These are phyloP conservation scores for Bostrychus sinensis DNA, from an alignment of 2,113 vertebrate species.

Conservation along the genomic window DNA sequence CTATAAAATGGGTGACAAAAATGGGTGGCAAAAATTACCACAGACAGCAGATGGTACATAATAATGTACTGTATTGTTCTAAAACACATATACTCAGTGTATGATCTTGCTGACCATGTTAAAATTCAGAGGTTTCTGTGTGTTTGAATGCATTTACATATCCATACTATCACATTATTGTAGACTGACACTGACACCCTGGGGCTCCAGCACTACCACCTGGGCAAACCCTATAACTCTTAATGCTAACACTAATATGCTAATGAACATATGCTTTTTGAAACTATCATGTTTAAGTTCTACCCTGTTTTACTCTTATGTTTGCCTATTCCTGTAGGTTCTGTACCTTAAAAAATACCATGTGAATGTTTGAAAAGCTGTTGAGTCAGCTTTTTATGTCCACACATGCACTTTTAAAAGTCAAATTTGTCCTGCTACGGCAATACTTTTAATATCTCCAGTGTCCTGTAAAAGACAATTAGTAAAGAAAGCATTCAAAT, in stretches of 20 bases:
- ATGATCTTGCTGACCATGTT: background rate
- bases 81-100: background rate
- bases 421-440: no score
- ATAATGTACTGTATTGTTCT: background rate
- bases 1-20: background rate
- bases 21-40: background rate
- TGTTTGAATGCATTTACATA: background rate
- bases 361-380: no score
- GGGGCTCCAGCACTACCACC: background rate
- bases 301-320: background rate
- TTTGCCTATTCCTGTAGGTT: no score
- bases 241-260: slow-evolving; percentile 1
- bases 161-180: background rate
- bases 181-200: background rate
- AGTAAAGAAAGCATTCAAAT: no score
- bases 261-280: background rate
- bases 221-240: background rate
- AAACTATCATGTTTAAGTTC: no score
- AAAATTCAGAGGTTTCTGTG: background rate
- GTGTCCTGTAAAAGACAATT: no score
- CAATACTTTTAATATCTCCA: no score
- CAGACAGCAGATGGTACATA: slow-evolving; percentile 6
- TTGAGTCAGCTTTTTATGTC: no score
- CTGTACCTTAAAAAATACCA: no score
- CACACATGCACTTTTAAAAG: no score